phyloP scores from a whole-genome alignment of 2,888 invertebrate genomes.

The Dicyrtomina minuta region DNA sequence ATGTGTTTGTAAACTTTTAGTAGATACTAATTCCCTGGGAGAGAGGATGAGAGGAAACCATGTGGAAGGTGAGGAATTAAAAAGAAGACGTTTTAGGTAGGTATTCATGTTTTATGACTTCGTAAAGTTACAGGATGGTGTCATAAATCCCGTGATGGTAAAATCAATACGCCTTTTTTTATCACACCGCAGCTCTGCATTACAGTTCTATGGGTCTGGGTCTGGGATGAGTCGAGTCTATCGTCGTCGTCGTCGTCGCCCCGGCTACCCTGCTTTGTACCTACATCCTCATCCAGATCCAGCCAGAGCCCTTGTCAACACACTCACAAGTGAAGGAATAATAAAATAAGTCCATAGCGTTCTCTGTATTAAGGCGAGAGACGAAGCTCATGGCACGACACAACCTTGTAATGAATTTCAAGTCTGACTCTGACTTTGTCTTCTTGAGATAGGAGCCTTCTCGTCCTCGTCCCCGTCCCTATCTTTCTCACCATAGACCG shows the following conservation, averaged over 20 bases:
- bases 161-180: constrained; percentile 21
- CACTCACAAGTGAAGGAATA: no score
- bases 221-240: not conserved
- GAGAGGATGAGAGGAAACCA: not conserved
- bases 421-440: no score
- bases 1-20: no score
- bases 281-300: not conserved
- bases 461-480: no score
- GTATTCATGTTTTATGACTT: constrained; percentile 26
- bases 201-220: not conserved
- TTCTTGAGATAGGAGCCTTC: no score
- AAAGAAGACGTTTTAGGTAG: constrained; percentile 18
- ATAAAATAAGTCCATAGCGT: not conserved
- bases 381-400: no score
- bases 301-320: not conserved
- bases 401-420: not conserved
- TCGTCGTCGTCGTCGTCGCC: no score
- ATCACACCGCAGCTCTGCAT: not conserved
- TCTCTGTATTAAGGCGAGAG: not conserved
- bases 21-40: not conserved
- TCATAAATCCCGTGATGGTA: constrained; percentile 26
- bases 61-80: constrained; percentile 17
- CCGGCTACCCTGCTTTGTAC: not conserved
- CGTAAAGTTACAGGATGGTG: constrained; percentile 17
- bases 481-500: not conserved